phyloP scores from a whole-genome alignment of 2,113 vertebrate genomes.

The Manacus vitellinus region DNA sequence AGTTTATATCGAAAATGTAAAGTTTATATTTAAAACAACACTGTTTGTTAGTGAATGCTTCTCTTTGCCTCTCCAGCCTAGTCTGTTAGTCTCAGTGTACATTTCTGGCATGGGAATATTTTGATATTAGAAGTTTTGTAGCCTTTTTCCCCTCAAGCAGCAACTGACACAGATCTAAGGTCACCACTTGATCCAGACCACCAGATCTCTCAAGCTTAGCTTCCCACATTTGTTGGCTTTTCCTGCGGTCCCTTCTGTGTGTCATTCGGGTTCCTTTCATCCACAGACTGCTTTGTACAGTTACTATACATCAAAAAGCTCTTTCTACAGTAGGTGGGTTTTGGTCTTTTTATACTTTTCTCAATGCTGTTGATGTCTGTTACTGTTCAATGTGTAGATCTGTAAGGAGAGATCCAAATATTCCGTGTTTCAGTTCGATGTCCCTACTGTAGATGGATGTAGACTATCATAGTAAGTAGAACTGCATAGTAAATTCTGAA shows the following conservation, averaged over 20 bases:
- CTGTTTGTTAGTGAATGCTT: constrained; percentile 49
- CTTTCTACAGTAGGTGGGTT: constrained; percentile 80
- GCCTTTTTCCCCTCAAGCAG: neutral
- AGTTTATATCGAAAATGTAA: constrained; percentile 57
- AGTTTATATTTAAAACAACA: constrained; percentile 53
- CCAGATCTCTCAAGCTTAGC: constrained; percentile 33
- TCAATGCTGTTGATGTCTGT: constrained; percentile 74
- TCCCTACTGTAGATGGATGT: constrained; percentile 77
- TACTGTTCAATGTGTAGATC: constrained; percentile 72
- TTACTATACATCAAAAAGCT: constrained; percentile 68
- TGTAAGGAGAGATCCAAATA: constrained; percentile 72
- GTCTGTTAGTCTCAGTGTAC: constrained; percentile 51
- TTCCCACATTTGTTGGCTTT: constrained; percentile 45
- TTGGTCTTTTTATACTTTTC: constrained; percentile 83
- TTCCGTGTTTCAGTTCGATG: constrained; percentile 75
- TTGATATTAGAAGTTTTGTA: constrained; percentile 60
- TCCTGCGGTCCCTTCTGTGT: constrained; percentile 28
- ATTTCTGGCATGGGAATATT: constrained; percentile 64
- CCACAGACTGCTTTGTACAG: constrained; percentile 71
- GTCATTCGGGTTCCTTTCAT: neutral
- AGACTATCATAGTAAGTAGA: constrained; percentile 74
- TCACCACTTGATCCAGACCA: neutral
- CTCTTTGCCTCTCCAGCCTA: constrained; percentile 46
- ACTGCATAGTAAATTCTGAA: constrained; percentile 76
- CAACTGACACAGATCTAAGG: constrained; percentile 20